These are phyloP conservation scores for Glomeris maerens DNA, from an alignment of 1,140 invertebrate species.

Conservation along the genomic window DNA sequence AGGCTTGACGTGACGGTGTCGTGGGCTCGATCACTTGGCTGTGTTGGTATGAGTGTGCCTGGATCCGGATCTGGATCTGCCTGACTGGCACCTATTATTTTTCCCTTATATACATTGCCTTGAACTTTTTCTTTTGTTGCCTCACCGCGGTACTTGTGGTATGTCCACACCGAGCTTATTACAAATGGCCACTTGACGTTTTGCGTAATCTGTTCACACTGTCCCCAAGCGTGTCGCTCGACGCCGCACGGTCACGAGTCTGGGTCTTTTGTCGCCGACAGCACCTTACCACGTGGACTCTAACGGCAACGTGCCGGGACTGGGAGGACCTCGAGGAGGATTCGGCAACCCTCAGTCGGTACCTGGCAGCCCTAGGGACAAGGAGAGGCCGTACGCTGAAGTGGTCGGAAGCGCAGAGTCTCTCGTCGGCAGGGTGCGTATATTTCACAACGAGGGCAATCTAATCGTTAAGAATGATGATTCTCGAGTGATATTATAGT, in stretches of 20 bases:
- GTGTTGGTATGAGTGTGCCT: too few species aligned
- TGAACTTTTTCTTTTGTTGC: too few species aligned
- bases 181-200: too few species aligned
- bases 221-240: neutral
- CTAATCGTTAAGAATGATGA: neutral
- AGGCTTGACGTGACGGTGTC: too few species aligned
- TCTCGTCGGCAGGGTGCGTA: constrained; percentile 69
- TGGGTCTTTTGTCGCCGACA: too few species aligned
- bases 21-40: too few species aligned
- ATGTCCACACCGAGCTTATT: too few species aligned
- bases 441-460: neutral
- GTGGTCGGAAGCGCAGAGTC: constrained; percentile 84
- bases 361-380: constrained; percentile 59
- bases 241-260: neutral
- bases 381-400: constrained; percentile 49
- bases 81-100: too few species aligned
- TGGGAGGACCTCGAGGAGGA: constrained; percentile 23
- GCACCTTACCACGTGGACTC: constrained; percentile 21
- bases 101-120: too few species aligned
- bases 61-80: too few species aligned
- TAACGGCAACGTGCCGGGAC: constrained; percentile 22
- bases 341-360: constrained; percentile 48
- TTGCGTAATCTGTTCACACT: too few species aligned
- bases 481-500: neutral
- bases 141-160: too few species aligned